Percentiles rank a stretch among this genome's conserved stretches.
phyloP scores from a whole-genome alignment of 2,797 vertebrate genomes.

The Morelia viridis region DNA sequence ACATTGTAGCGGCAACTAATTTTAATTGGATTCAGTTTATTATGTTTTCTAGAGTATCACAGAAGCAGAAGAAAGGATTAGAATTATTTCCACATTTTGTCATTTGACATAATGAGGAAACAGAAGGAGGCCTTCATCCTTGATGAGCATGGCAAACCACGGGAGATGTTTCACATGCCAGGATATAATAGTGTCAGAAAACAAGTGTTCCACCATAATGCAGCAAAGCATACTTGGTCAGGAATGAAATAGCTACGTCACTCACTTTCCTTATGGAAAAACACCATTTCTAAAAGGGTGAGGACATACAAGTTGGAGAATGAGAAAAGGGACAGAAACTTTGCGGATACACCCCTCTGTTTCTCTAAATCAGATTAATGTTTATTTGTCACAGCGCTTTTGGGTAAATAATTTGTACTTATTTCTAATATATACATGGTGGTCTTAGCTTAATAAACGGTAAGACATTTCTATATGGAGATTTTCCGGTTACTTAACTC shows the following conservation, averaged over 20 bases:
- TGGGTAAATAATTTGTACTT: neutral
- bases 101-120: conserved; percentile 84
- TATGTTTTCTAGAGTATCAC: conserved; percentile 77
- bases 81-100: conserved; percentile 82
- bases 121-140: conserved; percentile 79
- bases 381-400: neutral
- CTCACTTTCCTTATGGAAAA: conserved; percentile 70
- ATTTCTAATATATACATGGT: neutral
- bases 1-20: conserved; percentile 78
- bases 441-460: neutral
- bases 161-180: conserved; percentile 78
- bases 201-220: conserved; percentile 67
- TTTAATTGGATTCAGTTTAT: conserved; percentile 86
- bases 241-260: conserved; percentile 66
- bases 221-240: conserved; percentile 70
- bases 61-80: conserved; percentile 81
- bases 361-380: neutral
- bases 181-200: conserved; percentile 72
- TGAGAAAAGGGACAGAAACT: neutral
- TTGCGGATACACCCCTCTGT: neutral
- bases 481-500: neutral
- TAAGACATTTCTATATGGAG: neutral
- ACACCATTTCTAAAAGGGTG: conserved; percentile 50
- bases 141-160: conserved; percentile 73
- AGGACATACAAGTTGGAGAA: neutral